These are phyloP conservation scores for Eonycteris spelaea DNA, from an alignment of 2,113 vertebrate species.

Conservation along the genomic window DNA sequence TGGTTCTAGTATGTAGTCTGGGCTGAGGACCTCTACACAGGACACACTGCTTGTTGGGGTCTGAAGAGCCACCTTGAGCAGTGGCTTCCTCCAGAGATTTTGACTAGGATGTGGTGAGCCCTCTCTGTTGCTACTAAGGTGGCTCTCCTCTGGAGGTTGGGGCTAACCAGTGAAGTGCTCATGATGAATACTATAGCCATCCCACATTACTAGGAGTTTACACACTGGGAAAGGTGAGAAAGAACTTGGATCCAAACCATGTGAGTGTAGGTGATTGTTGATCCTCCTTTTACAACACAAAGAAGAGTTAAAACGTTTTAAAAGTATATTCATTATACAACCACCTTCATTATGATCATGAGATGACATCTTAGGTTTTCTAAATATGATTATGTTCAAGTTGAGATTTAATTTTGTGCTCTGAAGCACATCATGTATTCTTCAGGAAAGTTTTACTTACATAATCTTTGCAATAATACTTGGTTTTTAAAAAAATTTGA, in stretches of 20 bases:
- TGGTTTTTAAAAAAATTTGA: neutral
- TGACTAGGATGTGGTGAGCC: neutral
- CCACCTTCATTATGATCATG: neutral
- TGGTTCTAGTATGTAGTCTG: neutral
- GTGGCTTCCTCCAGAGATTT: neutral
- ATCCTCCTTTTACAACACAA: neutral
- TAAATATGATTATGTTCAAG: neutral
- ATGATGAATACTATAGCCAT: fast-evolving
- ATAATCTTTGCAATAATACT: neutral
- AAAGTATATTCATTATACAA: neutral
- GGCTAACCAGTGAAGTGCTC: neutral
- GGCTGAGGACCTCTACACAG: neutral
- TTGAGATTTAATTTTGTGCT: neutral
- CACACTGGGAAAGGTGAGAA: neutral
- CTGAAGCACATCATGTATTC: neutral
- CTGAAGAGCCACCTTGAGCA: neutral
- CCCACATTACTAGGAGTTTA: neutral
- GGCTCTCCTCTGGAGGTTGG: neutral
- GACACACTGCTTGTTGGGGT: neutral
- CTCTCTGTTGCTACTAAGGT: neutral
- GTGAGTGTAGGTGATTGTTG: neutral
- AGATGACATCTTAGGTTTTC: constrained; percentile 6
- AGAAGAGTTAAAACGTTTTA: neutral
- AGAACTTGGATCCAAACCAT: neutral
- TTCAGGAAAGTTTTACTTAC: neutral